Percentiles rank a stretch among this genome's conserved stretches.
Conservation (phyloP, 2,888 invertebrate species). For the Punctoribates punctum region DNA sequence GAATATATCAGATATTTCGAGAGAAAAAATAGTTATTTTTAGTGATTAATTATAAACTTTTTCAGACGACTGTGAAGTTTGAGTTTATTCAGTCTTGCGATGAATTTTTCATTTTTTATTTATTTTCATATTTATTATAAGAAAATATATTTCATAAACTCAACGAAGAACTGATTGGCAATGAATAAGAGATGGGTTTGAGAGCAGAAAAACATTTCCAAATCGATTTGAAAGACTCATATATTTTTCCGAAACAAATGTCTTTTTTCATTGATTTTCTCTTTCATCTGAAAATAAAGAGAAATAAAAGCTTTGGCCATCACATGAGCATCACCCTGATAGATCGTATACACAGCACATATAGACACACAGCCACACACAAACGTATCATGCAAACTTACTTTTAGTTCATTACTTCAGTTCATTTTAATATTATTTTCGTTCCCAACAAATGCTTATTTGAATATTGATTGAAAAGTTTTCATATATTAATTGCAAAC, state of each 20-base stretch:
- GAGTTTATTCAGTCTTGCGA: too few relatives aligned
- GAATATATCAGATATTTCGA: too few relatives aligned
- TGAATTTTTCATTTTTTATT: too few relatives aligned
- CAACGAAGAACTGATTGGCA: background rate
- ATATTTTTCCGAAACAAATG: background rate
- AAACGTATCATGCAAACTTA: background rate
- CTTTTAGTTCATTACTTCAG: slow-evolving; percentile 15
- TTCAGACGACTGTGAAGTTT: too few relatives aligned
- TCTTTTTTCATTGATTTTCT: background rate
- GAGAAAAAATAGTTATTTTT: too few relatives aligned
- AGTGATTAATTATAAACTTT: too few relatives aligned
- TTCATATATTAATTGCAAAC: slow-evolving; percentile 30
- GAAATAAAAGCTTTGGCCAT: background rate
- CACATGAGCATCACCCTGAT: background rate
- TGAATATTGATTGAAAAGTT: slow-evolving; percentile 27
- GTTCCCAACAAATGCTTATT: slow-evolving; percentile 23
- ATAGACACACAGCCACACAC: background rate
- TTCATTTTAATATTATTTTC: slow-evolving; percentile 1
- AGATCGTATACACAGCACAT: background rate
- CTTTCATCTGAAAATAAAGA: background rate
- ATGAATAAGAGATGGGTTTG: background rate
- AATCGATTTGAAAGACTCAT: background rate
- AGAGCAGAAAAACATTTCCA: background rate
- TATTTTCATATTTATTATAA: too few relatives aligned
- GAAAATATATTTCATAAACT: background rate